Evolutionary conservation across 2,888 invertebrate genomes (phyloP).

Genomic region (Calliscelio sp.): DNA sequence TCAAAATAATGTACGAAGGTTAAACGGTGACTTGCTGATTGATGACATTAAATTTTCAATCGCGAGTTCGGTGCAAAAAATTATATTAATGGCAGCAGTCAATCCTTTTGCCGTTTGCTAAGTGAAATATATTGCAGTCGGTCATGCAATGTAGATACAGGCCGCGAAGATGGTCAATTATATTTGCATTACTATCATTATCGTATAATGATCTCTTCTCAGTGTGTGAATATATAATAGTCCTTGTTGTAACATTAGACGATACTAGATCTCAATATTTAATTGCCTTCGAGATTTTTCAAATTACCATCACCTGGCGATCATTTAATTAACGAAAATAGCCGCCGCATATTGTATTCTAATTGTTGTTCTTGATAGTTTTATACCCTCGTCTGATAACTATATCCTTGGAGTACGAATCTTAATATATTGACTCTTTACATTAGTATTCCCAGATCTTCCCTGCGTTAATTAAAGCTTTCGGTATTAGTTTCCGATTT

Average conservation of each 20-base stretch:
- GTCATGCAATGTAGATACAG: conserved; percentile 23
- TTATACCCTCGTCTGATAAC: too few relatives aligned
- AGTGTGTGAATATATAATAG: neutral
- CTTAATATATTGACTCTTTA: too few relatives aligned
- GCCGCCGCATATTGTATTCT: too few relatives aligned
- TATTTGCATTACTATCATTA: conserved; percentile 46
- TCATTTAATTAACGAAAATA: too few relatives aligned
- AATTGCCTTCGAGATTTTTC: neutral
- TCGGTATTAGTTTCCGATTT: too few relatives aligned
- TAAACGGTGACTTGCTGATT: conserved; percentile 44
- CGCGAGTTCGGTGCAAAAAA: conserved; percentile 49
- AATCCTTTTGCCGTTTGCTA: conserved; percentile 39
- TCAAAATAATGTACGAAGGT: conserved; percentile 51
- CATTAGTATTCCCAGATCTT: too few relatives aligned
- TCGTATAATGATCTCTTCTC: too few relatives aligned
- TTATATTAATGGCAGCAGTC: conserved; percentile 55
- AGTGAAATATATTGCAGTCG: conserved; percentile 39
- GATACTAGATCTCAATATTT: conserved; percentile 12
- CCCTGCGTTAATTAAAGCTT: too few relatives aligned
- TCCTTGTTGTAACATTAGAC: conserved; percentile 14
- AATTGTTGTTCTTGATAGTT: too few relatives aligned
- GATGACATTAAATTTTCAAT: conserved; percentile 52
- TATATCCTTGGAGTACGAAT: too few relatives aligned
- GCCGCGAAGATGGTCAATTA: conserved; percentile 21
- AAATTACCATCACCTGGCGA: too few relatives aligned